A percentile compares a stretch with the other conserved stretches of the same genome.
These are phyloP conservation scores for Sarcophaga rosellei DNA, from an alignment of 2,888 invertebrate species.

Conservation along the genomic window DNA sequence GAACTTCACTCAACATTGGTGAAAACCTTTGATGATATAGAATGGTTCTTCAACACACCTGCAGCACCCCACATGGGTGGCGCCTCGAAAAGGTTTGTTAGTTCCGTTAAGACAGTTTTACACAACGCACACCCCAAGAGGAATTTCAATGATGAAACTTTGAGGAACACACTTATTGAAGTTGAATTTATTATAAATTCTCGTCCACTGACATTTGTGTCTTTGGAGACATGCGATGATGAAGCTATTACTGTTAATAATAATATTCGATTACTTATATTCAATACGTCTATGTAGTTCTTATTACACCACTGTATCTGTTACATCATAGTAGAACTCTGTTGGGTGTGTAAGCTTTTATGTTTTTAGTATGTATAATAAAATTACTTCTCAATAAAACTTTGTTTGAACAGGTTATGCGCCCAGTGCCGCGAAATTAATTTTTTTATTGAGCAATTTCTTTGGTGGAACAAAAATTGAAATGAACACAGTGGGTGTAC, in stretches of 20 bases:
- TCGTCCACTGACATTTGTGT: slow-evolving; percentile 64
- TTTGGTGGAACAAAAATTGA: too few species aligned
- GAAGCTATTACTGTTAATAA: slow-evolving; percentile 65
- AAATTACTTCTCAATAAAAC: too few species aligned
- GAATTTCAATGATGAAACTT: slow-evolving; percentile 62
- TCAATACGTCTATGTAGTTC: too few species aligned
- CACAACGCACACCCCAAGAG: neutral
- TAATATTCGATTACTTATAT: too few species aligned
- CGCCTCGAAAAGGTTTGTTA: slow-evolving; percentile 48
- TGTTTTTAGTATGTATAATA: too few species aligned
- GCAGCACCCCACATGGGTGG: slow-evolving; percentile 66
- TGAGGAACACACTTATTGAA: slow-evolving; percentile 55
- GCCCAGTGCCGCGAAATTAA: too few species aligned
- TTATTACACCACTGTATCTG: too few species aligned
- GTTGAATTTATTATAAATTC: slow-evolving; percentile 65
- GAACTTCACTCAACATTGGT: neutral
- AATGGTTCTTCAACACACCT: slow-evolving; percentile 53
- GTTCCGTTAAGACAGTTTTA: slow-evolving; percentile 56
- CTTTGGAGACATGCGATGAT: slow-evolving; percentile 54
- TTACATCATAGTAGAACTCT: too few species aligned
- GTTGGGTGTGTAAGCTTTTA: too few species aligned
- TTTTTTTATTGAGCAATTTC: too few species aligned
- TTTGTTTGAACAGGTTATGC: too few species aligned
- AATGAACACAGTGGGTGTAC: too few species aligned
- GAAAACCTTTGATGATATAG: slow-evolving; percentile 27